These are phyloP conservation scores for Vanessa cardui DNA, from an alignment of 2,888 invertebrate species.

Conservation along the genomic window DNA sequence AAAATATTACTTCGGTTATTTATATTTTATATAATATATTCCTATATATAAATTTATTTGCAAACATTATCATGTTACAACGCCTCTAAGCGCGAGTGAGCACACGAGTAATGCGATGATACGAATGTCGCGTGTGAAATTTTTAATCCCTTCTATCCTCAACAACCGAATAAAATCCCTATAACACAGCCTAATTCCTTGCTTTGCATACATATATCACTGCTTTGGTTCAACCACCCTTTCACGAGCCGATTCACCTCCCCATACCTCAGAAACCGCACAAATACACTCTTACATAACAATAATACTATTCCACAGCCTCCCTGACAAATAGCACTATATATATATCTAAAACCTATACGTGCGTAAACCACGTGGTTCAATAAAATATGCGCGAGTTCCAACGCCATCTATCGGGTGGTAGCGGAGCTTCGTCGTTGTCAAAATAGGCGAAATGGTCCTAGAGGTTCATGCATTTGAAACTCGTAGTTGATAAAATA, in stretches of 20 bases:
- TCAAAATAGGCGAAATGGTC: constrained; percentile 41
- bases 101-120: neutral
- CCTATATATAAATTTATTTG: neutral
- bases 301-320: constrained; percentile 74
- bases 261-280: constrained; percentile 72
- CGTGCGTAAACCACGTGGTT: constrained; percentile 68
- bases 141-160: constrained; percentile 11
- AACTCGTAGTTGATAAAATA: constrained; percentile 5
- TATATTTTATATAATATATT: too few species aligned
- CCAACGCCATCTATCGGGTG: constrained; percentile 74
- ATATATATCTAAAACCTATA: constrained; percentile 33
- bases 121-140: constrained; percentile 7
- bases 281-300: constrained; percentile 79
- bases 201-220: constrained; percentile 68
- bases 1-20: too few species aligned
- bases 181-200: constrained; percentile 66
- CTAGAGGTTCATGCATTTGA: constrained; percentile 32
- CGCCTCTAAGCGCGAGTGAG: neutral
- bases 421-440: constrained; percentile 49
- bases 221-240: constrained; percentile 73
- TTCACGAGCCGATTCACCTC: constrained; percentile 61
- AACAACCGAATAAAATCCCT: constrained; percentile 33
- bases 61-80: neutral
- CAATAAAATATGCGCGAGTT: constrained; percentile 62
- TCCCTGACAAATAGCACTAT: constrained; percentile 58